A percentile compares a stretch with the other conserved stretches of the same genome.
Evolutionary conservation across 2,888 invertebrate genomes (phyloP).

Genomic region (Trachelus troglodyta): DNA sequence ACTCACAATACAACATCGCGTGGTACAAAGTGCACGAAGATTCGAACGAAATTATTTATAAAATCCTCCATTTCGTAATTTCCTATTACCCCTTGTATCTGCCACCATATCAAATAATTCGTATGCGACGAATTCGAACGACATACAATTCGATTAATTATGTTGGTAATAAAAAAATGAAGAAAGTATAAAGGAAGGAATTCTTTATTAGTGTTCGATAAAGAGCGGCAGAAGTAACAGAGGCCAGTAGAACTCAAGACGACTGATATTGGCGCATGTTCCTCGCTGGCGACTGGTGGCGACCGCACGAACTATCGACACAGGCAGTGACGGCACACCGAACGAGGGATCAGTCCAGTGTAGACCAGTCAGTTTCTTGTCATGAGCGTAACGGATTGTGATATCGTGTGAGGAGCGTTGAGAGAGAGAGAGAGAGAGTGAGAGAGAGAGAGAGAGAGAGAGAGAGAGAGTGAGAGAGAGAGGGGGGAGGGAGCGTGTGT

Average conservation of each 20-base stretch:
- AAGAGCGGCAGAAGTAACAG: not conserved
- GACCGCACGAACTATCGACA: not conserved
- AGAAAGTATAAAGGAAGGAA: not conserved
- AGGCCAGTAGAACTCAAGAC: not conserved
- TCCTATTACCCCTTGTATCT: not conserved
- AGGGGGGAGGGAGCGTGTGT: too few species aligned
- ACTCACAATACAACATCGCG: not conserved
- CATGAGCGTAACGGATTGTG: slow-evolving; percentile 2
- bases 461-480: not conserved
- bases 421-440: not conserved
- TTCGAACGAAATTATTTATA: not conserved
- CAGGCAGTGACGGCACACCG: not conserved
- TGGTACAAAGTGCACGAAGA: not conserved
- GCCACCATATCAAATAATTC: not conserved
- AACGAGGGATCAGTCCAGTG: not conserved
- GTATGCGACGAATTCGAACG: not conserved
- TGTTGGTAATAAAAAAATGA: not conserved
- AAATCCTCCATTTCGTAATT: not conserved
- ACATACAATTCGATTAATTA: not conserved
- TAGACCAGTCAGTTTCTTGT: slow-evolving; percentile 3
- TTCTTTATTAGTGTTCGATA: not conserved
- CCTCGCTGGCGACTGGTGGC: not conserved
- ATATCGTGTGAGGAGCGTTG: not conserved
- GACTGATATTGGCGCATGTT: not conserved
- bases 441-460: not conserved